Evolutionary conservation across 2,797 vertebrate species (phyloP).

Genomic region (Pogonophryne albipinna): DNA sequence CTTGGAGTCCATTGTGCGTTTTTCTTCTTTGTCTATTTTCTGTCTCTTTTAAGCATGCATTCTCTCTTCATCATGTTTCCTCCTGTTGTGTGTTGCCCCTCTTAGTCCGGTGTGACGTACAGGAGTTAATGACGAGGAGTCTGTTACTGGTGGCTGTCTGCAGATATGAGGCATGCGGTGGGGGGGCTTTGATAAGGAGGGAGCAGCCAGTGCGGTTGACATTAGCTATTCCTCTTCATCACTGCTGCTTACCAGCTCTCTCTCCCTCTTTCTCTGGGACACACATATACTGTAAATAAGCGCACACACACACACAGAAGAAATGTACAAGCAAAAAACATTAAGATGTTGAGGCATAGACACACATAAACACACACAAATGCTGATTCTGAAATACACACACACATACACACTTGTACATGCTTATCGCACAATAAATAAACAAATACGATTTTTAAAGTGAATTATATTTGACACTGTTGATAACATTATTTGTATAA

Average conservation of each 20-base stretch:
- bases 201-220: conserved; percentile 57
- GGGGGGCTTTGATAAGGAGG: conserved; percentile 59
- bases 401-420: conserved; percentile 3
- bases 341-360: not conserved
- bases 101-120: conserved; percentile 27
- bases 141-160: conserved; percentile 62
- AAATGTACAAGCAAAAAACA: not conserved
- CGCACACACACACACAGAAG: not conserved
- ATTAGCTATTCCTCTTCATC: conserved; percentile 74
- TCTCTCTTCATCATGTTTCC: conserved; percentile 21
- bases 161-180: conserved; percentile 58
- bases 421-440: conserved; percentile 3
- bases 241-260: conserved; percentile 46
- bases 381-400: not conserved
- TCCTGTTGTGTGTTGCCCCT: conserved; percentile 19
- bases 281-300: conserved; percentile 36
- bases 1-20: not conserved
- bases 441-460: not conserved
- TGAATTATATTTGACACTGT: not conserved
- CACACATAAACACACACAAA: not conserved
- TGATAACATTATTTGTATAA: no score
- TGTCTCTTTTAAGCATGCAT: conserved; percentile 1
- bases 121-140: conserved; percentile 63
- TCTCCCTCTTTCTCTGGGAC: conserved; percentile 21
- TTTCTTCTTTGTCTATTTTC: not conserved